phyloP scores from a whole-genome alignment of 2,888 invertebrate species.

The Diaphora mendica region DNA sequence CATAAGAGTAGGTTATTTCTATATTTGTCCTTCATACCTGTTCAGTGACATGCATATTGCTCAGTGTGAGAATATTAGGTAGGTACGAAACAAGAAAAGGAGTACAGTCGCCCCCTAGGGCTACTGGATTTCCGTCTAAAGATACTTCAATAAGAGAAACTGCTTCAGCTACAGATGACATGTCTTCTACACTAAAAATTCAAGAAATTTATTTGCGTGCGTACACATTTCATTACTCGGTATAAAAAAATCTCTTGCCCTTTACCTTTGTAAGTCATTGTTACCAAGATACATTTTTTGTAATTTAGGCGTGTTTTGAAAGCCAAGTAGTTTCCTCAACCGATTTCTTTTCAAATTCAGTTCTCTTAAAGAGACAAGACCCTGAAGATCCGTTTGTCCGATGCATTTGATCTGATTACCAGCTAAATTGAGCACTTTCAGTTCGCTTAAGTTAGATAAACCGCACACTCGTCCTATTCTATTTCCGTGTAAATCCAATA shows the following conservation, averaged over 20 bases:
- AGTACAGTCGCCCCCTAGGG: conserved; percentile 92
- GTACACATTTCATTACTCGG: background rate
- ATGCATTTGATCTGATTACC: conserved; percentile 95
- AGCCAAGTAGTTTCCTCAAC: conserved; percentile 92
- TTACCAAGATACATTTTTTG: conserved; percentile 94
- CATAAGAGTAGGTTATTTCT: too few relatives aligned
- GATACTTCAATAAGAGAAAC: conserved; percentile 92
- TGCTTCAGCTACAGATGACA: conserved; percentile 93
- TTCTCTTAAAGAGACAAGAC: conserved; percentile 92
- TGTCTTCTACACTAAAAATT: conserved; percentile 92
- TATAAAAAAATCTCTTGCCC: background rate
- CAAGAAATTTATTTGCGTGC: background rate
- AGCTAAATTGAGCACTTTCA: conserved; percentile 96
- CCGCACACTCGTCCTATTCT: conserved; percentile 92
- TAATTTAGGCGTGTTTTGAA: conserved; percentile 91
- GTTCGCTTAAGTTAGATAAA: conserved; percentile 89
- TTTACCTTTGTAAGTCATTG: conserved; percentile 89
- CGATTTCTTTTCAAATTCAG: conserved; percentile 95
- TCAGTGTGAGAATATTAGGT: conserved; percentile 90
- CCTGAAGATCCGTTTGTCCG: conserved; percentile 91
- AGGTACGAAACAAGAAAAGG: conserved; percentile 93
- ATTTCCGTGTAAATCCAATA: conserved; percentile 97
- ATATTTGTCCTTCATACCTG: conserved; percentile 75
- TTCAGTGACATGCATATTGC: conserved; percentile 92
- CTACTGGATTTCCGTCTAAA: conserved; percentile 94